These are phyloP conservation scores for Halisarca cf. caerulea DNA, from an alignment of 37 sponge, comb jelly and placozoan species.

Conservation along the genomic window DNA sequence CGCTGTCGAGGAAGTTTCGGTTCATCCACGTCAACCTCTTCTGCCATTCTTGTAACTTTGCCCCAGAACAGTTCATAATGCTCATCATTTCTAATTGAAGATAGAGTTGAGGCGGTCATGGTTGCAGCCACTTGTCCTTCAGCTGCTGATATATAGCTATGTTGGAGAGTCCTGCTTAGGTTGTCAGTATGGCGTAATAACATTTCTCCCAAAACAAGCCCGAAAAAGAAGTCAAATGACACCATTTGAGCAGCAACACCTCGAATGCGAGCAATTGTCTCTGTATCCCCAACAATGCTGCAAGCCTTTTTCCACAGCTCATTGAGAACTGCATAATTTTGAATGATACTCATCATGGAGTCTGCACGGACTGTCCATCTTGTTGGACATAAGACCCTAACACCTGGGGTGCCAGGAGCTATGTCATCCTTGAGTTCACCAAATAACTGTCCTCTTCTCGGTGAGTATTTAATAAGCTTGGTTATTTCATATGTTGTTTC, in stretches of 20 bases:
- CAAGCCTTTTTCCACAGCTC: conserved; percentile 36
- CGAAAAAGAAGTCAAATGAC: conserved; percentile 21
- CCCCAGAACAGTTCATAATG: conserved; percentile 1
- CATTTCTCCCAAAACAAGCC: conserved; percentile 33
- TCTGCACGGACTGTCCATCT: conserved; percentile 39
- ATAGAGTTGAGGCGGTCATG: conserved; percentile 13
- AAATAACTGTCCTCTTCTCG: background rate
- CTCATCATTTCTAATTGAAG: conserved; percentile 28
- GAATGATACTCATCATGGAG: conserved; percentile 26
- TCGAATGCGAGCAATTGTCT: conserved; percentile 35
- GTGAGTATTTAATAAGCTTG: too few species aligned
- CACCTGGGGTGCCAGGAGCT: conserved; percentile 16
- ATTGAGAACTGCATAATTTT: conserved; percentile 23
- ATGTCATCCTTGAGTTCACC: conserved; percentile 12
- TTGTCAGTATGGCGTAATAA: conserved; percentile 28
- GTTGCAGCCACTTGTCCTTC: conserved; percentile 27
- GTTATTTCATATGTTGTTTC: conserved; percentile 27
- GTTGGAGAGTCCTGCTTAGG: conserved; percentile 20
- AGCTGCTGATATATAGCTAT: conserved; percentile 1
- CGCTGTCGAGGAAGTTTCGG: conserved; percentile 17
- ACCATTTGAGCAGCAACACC: conserved; percentile 28
- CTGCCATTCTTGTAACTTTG: conserved; percentile 1
- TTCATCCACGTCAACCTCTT: conserved; percentile 16
- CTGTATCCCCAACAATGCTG: conserved; percentile 39
- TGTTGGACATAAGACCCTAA: conserved; percentile 12